Evolutionary conservation across 2,113 vertebrate genomes (phyloP).

Genomic region (Syngnathus floridae): DNA sequence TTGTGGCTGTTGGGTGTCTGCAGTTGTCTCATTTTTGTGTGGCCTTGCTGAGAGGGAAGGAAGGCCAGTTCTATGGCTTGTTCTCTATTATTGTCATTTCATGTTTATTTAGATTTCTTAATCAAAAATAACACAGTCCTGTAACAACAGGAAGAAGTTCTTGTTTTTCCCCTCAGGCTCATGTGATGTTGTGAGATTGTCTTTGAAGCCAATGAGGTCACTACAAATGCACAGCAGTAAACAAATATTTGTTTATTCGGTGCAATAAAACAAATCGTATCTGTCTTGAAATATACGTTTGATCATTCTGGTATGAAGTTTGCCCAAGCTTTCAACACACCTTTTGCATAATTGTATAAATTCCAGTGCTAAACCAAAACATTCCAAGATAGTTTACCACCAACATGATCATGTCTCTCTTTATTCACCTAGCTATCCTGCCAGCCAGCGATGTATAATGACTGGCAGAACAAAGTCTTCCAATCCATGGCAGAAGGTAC

Average conservation of each 20-base stretch:
- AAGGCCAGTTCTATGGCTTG: conserved; percentile 21
- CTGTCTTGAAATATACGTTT: background rate
- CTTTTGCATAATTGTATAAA: background rate
- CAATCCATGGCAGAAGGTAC: background rate
- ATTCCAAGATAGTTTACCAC: background rate
- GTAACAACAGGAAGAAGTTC: conserved; percentile 10
- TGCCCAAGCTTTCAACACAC: background rate
- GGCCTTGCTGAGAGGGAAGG: conserved; percentile 56
- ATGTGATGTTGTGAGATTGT: background rate
- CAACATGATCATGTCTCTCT: background rate
- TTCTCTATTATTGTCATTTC: conserved; percentile 35
- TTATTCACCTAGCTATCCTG: background rate
- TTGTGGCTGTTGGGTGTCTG: background rate
- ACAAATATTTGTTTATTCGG: background rate
- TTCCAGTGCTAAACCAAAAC: background rate
- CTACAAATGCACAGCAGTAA: background rate
- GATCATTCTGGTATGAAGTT: background rate
- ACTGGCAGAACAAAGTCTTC: background rate
- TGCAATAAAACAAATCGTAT: background rate
- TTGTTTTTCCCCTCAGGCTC: background rate
- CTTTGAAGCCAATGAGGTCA: background rate
- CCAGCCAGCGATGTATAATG: background rate
- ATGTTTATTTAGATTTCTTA: conserved; percentile 49
- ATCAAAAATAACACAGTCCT: conserved; percentile 50
- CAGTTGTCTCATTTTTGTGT: conserved; percentile 37